phyloP scores from a whole-genome alignment of 2,888 invertebrate species.

The Marronus borbonicus region DNA sequence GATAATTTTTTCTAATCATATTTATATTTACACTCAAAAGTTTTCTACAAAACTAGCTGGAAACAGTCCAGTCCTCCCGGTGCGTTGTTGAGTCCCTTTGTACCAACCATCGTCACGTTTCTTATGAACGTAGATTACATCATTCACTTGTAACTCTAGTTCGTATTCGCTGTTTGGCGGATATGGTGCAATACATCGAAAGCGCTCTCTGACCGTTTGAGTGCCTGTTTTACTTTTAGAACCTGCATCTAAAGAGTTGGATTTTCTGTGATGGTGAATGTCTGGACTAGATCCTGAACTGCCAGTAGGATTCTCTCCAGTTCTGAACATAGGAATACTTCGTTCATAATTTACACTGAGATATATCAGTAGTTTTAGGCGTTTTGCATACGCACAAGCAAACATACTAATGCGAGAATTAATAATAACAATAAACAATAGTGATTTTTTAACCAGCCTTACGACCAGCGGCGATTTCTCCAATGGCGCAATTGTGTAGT shows the following conservation, averaged over 20 bases:
- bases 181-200: conserved; percentile 93
- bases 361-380: no score
- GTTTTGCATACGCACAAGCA: no score
- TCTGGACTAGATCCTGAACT: conserved; percentile 67
- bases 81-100: conserved; percentile 91
- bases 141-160: conserved; percentile 90
- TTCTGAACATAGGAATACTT: conserved; percentile 53
- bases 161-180: conserved; percentile 96
- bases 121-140: conserved; percentile 91
- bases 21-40: conserved; percentile 49
- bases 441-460: no score
- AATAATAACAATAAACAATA: no score
- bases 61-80: conserved; percentile 94
- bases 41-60: conserved; percentile 93
- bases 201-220: conserved; percentile 73
- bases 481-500: no score
- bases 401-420: no score
- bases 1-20: neutral
- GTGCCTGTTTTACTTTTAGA: conserved; percentile 63
- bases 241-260: conserved; percentile 86
- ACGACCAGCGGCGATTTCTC: no score
- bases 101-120: conserved; percentile 97
- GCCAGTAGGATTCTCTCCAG: conserved; percentile 64
- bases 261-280: conserved; percentile 80
- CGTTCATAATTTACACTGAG: no score